Conservation (phyloP, 2,113 vertebrate species). For the Channa maculata region DNA sequence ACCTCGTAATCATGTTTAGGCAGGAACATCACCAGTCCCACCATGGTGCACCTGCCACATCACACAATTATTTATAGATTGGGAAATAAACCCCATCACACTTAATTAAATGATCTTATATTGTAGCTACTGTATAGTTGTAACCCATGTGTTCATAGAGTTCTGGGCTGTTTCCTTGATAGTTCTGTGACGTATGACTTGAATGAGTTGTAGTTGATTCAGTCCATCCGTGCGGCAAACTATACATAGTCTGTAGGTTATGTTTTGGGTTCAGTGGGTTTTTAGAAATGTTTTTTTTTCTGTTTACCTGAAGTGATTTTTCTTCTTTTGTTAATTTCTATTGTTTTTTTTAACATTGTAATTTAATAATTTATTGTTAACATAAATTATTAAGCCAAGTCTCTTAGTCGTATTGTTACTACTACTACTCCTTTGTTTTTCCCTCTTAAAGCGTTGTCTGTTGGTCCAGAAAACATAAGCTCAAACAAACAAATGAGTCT, state of each 20-base stretch:
- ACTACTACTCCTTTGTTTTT: not conserved
- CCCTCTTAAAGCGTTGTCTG: conserved; percentile 19
- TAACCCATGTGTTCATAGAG: too few relatives aligned
- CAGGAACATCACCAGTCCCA: too few relatives aligned
- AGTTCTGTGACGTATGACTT: too few relatives aligned
- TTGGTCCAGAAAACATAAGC: conserved; percentile 2
- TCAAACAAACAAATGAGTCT: conserved; percentile 37
- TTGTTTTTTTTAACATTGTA: too few relatives aligned
- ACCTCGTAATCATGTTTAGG: too few relatives aligned
- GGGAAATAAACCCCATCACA: too few relatives aligned
- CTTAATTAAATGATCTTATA: too few relatives aligned
- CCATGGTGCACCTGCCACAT: too few relatives aligned
- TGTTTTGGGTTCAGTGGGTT: conserved; percentile 16
- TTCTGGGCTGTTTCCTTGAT: too few relatives aligned
- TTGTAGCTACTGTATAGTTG: too few relatives aligned
- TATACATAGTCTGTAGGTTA: not conserved
- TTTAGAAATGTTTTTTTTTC: not conserved
- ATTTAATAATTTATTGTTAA: too few relatives aligned
- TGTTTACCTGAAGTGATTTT: not conserved
- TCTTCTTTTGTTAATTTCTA: not conserved
- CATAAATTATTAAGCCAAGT: not conserved
- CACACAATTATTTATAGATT: too few relatives aligned
- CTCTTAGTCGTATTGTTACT: conserved; percentile 11
- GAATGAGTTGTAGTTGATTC: not conserved
- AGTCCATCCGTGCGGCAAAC: conserved; percentile 14